A percentile compares a stretch with the other conserved stretches of the same genome.
Conservation (phyloP, 2,797 vertebrate species). For the Poeciliopsis presidionis region DNA sequence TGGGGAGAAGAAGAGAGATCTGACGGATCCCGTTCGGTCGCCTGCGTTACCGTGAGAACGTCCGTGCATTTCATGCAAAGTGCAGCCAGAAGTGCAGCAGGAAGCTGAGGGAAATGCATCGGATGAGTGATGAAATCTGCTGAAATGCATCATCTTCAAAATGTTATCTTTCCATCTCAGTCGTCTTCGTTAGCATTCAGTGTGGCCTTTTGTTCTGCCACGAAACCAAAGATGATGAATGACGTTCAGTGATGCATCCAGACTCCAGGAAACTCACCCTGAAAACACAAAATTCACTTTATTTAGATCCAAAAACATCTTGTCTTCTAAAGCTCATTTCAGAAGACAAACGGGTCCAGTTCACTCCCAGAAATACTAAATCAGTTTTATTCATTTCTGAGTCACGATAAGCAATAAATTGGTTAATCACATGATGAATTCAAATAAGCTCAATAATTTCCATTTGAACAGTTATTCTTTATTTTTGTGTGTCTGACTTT, state of each 20-base stretch:
- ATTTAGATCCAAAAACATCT: not conserved
- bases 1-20: conserved; percentile 1
- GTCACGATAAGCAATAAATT: no score
- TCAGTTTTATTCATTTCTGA: not conserved
- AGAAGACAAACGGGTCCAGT: not conserved
- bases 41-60: not conserved
- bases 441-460: no score
- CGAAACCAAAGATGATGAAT: not conserved
- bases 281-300: not conserved
- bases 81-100: conserved; percentile 2
- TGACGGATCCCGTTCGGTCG: not conserved
- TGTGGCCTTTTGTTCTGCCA: not conserved
- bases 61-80: not conserved
- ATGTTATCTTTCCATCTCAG: conserved; percentile 16
- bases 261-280: not conserved
- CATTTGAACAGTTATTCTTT: no score
- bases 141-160: conserved; percentile 35
- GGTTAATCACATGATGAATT: no score
- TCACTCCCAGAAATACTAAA: not conserved
- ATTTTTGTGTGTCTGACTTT: no score
- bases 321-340: not conserved
- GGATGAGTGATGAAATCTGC: conserved; percentile 47
- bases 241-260: not conserved
- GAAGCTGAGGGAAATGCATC: conserved; percentile 2
- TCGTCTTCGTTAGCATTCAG: conserved; percentile 10